Evolutionary conservation across 2,113 vertebrate genomes (phyloP), one percentile per base, ranked within the genome.

Genomic region (Mystacornis crossleyi): DNA sequence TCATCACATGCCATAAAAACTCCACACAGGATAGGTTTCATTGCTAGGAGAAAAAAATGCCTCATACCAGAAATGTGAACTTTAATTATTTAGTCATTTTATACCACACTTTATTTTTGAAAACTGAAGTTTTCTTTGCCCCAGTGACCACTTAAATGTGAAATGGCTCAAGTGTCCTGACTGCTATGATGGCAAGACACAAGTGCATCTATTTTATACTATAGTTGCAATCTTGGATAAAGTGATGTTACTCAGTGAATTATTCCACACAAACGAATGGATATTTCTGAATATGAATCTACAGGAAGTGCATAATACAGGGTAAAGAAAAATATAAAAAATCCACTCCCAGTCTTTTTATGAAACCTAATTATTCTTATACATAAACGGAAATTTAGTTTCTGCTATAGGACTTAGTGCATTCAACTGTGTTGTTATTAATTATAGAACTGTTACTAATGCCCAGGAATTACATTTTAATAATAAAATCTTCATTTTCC

Each of bases 401-500:
- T 98, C 71, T 96, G 34, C 90, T 94, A 67, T 58, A 89, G 42
- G 64, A 60, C 81, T 93, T 96, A 96, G 95, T 96, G 95, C 93
- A 97, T 90, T 97, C 89, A 96, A 64, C 91, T 97, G 90, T 97
- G 89, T 92, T 96, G 87, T 96, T 98, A 96, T 97, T 97, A 97
- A 97, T 98, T 97, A 95, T 75, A 75, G 61, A 96, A 93, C 80
- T 89, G 64, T 75, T 97, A 81, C 50, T 96, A 97, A 96, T 97
- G 74, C 58, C 51, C 64, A 96, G 69, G 85, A 97, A 96, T 96
- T 58, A 84, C 86, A 93, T 97, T 97, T 97, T 95, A 97, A 97
- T 97, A 97, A 95, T 72, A 55, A 95, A 94, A 96, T 97, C 40
- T 96, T 70, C 47, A 74, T 80, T 96, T 95, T 73, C 31, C 72